A percentile compares a stretch with the other conserved stretches of the same genome.
Conservation (phyloP, 1,140 invertebrate species). For the Drosophila pseudoananassae region DNA sequence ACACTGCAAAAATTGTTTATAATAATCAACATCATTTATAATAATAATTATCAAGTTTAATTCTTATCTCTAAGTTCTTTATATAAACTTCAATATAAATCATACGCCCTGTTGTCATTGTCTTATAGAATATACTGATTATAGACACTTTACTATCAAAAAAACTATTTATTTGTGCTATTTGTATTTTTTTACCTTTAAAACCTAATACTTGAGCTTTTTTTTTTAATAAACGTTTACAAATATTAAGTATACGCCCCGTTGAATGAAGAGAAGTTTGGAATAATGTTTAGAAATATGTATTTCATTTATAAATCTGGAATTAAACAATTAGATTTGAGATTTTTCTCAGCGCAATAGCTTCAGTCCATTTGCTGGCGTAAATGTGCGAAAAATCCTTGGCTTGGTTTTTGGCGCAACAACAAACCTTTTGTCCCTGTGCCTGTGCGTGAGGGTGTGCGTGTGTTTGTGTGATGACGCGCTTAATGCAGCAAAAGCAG, state of each 20-base stretch:
- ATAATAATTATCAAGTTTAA: too few relatives aligned
- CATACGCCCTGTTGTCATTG: neutral
- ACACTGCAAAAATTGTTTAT: constrained; percentile 15
- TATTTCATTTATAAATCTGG: too few relatives aligned
- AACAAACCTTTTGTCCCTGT: constrained; percentile 56
- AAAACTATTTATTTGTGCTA: too few relatives aligned
- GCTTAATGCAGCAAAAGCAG: constrained; percentile 63
- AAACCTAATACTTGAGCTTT: neutral
- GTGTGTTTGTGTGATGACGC: constrained; percentile 59
- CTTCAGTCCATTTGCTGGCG: constrained; percentile 61
- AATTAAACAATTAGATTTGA: neutral
- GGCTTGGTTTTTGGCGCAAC: constrained; percentile 79
- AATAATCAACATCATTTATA: too few relatives aligned
- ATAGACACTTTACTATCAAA: too few relatives aligned
- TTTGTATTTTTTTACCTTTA: neutral
- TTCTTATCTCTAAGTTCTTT: too few relatives aligned
- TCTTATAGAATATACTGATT: too few relatives aligned
- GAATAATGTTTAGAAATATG: too few relatives aligned
- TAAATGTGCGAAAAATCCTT: constrained; percentile 79
- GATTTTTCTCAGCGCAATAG: constrained; percentile 13
- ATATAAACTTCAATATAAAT: neutral
- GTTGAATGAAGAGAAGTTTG: neutral
- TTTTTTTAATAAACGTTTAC: neutral
- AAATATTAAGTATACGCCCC: neutral
- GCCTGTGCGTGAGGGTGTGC: constrained; percentile 4